These are phyloP conservation scores for Mormyrops boulengeri DNA, from an alignment of 2,797 vertebrate genomes.

Conservation along the genomic window DNA sequence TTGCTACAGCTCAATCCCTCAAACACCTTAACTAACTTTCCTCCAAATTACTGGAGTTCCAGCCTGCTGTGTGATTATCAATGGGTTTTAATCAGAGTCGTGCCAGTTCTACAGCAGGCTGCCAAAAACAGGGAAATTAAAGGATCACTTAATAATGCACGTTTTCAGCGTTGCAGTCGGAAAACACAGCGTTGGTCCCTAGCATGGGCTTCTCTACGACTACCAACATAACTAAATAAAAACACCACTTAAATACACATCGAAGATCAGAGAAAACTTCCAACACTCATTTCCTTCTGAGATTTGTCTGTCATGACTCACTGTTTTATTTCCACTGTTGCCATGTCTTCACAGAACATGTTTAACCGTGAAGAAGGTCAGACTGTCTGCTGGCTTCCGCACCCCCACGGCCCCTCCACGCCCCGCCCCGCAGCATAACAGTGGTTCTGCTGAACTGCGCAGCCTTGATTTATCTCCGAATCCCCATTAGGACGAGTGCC, in stretches of 20 bases:
- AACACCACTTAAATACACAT: neutral
- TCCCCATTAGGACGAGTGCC: conserved; percentile 46
- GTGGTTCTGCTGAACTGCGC: conserved; percentile 41
- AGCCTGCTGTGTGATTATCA: conserved; percentile 31
- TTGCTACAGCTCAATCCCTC: conserved; percentile 42
- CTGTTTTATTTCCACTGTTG: conserved; percentile 36
- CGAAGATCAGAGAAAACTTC: neutral
- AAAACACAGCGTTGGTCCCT: conserved; percentile 11
- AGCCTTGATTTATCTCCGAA: conserved; percentile 46
- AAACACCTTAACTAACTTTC: conserved; percentile 37
- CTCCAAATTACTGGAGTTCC: conserved; percentile 35
- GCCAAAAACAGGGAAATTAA: conserved; percentile 12
- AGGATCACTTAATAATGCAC: neutral
- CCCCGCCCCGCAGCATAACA: conserved; percentile 41
- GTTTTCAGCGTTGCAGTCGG: conserved; percentile 6
- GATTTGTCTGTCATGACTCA: neutral
- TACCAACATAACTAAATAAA: neutral
- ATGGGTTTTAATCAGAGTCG: conserved; percentile 19
- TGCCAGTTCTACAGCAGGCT: conserved; percentile 6
- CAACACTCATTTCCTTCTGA: neutral
- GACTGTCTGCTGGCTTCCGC: conserved; percentile 36
- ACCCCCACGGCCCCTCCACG: conserved; percentile 25
- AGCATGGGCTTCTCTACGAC: conserved; percentile 12
- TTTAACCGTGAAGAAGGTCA: conserved; percentile 41
- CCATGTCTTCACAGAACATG: conserved; percentile 39